These are phyloP conservation scores for Sarcophaga caerulescens DNA, from an alignment of 2,888 invertebrate genomes.

Conservation along the genomic window DNA sequence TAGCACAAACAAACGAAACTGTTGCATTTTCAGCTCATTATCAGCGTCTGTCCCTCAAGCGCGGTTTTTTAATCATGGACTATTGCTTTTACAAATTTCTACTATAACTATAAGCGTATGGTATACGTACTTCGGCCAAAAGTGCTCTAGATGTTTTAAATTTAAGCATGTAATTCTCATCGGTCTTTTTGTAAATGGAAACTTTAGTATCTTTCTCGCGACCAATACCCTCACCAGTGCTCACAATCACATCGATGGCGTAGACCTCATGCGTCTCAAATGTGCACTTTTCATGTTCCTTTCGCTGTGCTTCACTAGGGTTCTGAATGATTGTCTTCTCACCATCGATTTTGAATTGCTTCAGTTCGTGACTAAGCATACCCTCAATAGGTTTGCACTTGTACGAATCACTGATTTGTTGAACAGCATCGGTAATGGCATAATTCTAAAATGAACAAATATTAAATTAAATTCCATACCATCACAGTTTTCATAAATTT, in stretches of 20 bases:
- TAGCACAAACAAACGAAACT: slow-evolving; percentile 55
- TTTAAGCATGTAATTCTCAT: slow-evolving; percentile 97
- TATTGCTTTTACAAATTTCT: neutral
- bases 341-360: slow-evolving; percentile 98
- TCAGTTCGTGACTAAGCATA: slow-evolving; percentile 96
- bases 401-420: slow-evolving; percentile 95
- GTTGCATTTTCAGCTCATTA: slow-evolving; percentile 64
- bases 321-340: slow-evolving; percentile 99
- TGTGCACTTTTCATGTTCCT: slow-evolving; percentile 98
- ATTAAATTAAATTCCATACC: neutral
- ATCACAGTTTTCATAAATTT: too few species aligned
- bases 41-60: slow-evolving; percentile 76
- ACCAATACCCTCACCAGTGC: slow-evolving; percentile 96
- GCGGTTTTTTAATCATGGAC: slow-evolving; percentile 80
- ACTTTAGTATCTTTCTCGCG: slow-evolving; percentile 96
- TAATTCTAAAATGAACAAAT: slow-evolving; percentile 85
- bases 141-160: slow-evolving; percentile 97
- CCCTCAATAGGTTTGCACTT: slow-evolving; percentile 99
- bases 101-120: neutral
- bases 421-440: slow-evolving; percentile 94
- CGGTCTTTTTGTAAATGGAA: slow-evolving; percentile 99
- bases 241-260: slow-evolving; percentile 98
- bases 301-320: slow-evolving; percentile 97
- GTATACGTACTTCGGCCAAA: slow-evolving; percentile 87
- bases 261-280: slow-evolving; percentile 98